Evolutionary conservation across 2,113 vertebrate genomes (phyloP).

Genomic region (Notothenia coriiceps): DNA sequence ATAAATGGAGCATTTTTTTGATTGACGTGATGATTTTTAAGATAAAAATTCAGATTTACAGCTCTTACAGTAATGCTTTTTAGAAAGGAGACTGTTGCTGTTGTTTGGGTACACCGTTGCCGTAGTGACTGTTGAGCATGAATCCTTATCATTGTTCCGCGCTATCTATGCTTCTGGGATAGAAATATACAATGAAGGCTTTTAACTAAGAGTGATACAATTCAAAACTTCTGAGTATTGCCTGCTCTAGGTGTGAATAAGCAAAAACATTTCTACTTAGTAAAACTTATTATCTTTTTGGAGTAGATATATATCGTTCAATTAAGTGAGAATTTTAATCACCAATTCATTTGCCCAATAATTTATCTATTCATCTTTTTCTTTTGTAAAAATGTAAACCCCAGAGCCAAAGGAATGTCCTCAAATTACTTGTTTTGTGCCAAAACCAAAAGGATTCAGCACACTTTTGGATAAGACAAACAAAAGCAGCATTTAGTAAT

Average conservation of each 20-base stretch:
- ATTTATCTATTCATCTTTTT: background rate
- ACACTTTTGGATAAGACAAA: background rate
- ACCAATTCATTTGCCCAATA: background rate
- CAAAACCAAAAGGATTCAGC: background rate
- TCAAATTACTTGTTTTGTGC: too few relatives aligned
- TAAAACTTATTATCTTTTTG: background rate
- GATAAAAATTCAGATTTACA: background rate
- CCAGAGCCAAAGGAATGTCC: background rate
- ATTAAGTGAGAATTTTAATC: background rate
- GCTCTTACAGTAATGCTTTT: background rate
- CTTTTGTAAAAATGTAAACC: background rate
- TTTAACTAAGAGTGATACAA: slow-evolving; percentile 6
- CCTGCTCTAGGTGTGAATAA: too few relatives aligned
- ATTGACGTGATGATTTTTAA: background rate
- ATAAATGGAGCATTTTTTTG: background rate
- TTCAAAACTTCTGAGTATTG: too few relatives aligned
- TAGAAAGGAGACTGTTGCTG: slow-evolving; percentile 37
- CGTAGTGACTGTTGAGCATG: slow-evolving; percentile 58
- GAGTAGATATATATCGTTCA: background rate
- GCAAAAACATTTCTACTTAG: background rate
- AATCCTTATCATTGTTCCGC: slow-evolving; percentile 59
- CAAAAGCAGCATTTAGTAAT: background rate
- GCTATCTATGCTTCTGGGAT: slow-evolving; percentile 22
- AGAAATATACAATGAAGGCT: slow-evolving; percentile 50
- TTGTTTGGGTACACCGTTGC: slow-evolving; percentile 57